These are phyloP conservation scores for Strigamia transsilvanica DNA, from an alignment of 2,888 invertebrate species.

Conservation along the genomic window DNA sequence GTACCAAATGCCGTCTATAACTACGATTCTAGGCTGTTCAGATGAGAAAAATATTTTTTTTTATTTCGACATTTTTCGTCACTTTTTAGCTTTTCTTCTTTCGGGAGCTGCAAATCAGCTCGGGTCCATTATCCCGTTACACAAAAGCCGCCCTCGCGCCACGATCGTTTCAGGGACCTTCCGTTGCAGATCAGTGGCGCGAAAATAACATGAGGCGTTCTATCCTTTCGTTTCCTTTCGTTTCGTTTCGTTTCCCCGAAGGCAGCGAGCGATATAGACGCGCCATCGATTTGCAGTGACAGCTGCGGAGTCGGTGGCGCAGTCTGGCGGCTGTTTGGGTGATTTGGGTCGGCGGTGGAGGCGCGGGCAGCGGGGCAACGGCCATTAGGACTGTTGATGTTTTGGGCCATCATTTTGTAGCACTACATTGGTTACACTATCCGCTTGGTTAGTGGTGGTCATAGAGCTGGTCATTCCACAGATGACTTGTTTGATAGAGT, in stretches of 20 bases:
- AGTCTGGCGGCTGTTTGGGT: neutral
- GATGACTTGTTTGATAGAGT: slow-evolving; percentile 15
- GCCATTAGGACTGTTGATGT: neutral
- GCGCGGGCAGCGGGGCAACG: neutral
- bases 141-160: slow-evolving; percentile 20
- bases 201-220: slow-evolving; percentile 6
- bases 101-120: neutral
- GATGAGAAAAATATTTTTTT: too few species aligned
- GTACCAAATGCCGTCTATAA: too few species aligned
- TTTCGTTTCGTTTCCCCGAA: neutral
- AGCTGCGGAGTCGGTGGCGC: neutral
- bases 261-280: neutral
- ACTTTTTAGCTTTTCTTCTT: neutral
- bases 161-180: slow-evolving; percentile 7
- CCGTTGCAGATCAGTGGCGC: slow-evolving; percentile 20
- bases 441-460: neutral
- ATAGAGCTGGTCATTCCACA: neutral
- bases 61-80: neutral
- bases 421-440: neutral
- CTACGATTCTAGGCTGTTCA: too few species aligned
- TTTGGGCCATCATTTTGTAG: neutral
- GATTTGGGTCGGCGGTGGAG: neutral
- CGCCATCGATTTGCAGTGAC: neutral
- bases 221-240: neutral
- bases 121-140: slow-evolving; percentile 3